Evolutionary conservation across 2,797 vertebrate species (phyloP).

Genomic region (Alca torda): DNA sequence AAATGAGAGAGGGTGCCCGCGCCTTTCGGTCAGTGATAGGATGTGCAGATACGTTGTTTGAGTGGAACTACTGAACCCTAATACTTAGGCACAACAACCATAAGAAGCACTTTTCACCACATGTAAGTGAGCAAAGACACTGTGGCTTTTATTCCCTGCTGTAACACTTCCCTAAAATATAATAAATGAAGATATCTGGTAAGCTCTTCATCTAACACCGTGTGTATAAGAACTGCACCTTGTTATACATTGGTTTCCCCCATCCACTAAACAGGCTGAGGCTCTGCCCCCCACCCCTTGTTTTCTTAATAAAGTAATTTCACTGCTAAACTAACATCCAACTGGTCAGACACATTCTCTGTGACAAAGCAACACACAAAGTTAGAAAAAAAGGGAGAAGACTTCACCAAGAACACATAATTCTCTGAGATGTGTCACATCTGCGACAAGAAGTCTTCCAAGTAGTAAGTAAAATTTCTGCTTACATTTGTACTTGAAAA

Average conservation of each 20-base stretch:
- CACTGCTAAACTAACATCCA: not conserved
- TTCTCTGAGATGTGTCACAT: not conserved
- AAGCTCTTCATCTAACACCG: not conserved
- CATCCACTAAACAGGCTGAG: not conserved
- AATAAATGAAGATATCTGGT: not conserved
- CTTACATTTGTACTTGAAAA: not conserved
- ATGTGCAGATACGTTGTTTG: not conserved
- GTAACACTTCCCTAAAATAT: not conserved
- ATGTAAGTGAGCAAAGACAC: not conserved
- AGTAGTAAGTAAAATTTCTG: not conserved
- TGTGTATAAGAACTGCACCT: not conserved
- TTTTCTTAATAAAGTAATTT: not conserved
- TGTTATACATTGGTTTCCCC: not conserved
- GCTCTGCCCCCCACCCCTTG: not conserved
- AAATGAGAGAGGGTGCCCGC: not conserved
- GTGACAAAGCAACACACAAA: not conserved
- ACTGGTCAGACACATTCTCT: not conserved
- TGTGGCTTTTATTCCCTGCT: not conserved
- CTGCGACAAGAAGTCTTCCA: not conserved
- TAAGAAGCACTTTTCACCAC: not conserved
- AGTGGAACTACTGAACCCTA: not conserved
- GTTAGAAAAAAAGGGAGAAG: not conserved
- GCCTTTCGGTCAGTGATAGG: fast-evolving
- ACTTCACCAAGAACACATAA: not conserved
- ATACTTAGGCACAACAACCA: not conserved